Conservation (phyloP, 1,140 invertebrate species). For the Aphis craccivora region DNA sequence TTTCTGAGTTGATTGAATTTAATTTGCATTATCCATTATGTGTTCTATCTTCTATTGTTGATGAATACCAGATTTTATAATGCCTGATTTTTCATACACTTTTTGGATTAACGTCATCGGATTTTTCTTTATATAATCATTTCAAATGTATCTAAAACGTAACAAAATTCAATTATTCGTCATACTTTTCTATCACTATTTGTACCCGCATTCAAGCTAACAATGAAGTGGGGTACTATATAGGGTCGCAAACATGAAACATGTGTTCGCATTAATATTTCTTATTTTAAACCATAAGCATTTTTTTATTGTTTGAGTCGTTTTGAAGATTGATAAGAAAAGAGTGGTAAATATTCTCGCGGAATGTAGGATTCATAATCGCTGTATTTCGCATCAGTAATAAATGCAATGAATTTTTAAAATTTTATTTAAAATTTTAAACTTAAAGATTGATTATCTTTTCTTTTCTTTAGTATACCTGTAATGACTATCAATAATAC, state of each 20-base stretch:
- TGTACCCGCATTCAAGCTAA: no score
- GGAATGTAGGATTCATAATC: neutral
- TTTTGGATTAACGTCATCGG: neutral
- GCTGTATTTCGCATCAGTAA: no score
- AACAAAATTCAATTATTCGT: neutral
- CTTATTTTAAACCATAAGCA: conserved; percentile 6
- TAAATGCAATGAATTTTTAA: neutral
- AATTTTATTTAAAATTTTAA: neutral
- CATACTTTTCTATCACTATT: neutral
- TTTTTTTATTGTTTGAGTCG: conserved; percentile 7
- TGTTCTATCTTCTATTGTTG: neutral
- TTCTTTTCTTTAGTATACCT: neutral
- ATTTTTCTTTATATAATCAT: neutral
- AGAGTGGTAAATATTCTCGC: neutral
- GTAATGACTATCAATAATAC: neutral
- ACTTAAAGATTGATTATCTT: neutral
- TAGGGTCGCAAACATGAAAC: conserved; percentile 1
- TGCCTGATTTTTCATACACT: neutral
- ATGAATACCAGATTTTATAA: neutral
- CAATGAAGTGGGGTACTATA: neutral
- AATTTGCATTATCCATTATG: neutral
- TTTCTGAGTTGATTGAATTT: neutral
- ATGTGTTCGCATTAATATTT: conserved; percentile 52
- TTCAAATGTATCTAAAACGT: neutral
- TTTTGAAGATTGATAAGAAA: neutral